Conservation (phyloP, 2,797 vertebrate species). For the Poliocrania exsul region DNA sequence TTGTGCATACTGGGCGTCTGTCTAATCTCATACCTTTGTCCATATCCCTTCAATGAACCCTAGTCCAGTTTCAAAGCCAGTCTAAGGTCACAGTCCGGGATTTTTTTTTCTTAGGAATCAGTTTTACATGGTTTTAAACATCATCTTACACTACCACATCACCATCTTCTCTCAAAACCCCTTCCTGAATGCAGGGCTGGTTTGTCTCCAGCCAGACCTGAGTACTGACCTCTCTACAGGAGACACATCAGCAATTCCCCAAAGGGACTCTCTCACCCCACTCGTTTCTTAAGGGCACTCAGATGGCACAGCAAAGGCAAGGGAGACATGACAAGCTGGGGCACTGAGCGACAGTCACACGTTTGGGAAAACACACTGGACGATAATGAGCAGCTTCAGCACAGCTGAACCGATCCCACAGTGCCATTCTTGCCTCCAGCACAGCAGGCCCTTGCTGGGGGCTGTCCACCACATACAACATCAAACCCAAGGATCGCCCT, state of each 20-base stretch:
- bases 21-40: background rate
- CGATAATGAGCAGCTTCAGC: background rate
- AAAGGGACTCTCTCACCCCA: background rate
- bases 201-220: background rate
- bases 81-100: background rate
- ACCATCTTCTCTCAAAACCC: background rate
- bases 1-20: background rate
- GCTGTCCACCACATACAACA: background rate
- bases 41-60: background rate
- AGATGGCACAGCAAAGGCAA: background rate
- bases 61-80: background rate
- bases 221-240: background rate
- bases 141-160: background rate
- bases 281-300: background rate
- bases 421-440: background rate
- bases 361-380: background rate
- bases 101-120: background rate
- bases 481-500: background rate
- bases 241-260: background rate
- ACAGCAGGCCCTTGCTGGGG: background rate
- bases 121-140: background rate
- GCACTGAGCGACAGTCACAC: accelerated
- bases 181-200: background rate
- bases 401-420: background rate
- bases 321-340: background rate